These are phyloP conservation scores for Cacoxenus indagator DNA, from an alignment of 2,888 invertebrate genomes.

Conservation along the genomic window DNA sequence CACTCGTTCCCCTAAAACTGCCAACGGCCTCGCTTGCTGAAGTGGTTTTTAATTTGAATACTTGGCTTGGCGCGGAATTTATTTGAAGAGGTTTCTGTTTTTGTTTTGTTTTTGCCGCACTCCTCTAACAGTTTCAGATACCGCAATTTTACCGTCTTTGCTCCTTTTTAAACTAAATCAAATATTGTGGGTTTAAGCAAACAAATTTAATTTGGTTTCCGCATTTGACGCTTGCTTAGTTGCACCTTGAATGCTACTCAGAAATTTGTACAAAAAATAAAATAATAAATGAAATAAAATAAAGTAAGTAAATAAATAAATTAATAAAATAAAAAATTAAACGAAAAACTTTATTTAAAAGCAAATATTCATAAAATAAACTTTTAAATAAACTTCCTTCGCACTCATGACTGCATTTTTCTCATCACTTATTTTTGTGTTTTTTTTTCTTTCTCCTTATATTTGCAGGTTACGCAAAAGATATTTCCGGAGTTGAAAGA, in stretches of 20 bases:
- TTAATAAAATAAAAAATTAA: slow-evolving; percentile 34
- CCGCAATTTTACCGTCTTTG: too few species aligned
- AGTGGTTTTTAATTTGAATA: slow-evolving; percentile 63
- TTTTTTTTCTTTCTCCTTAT: slow-evolving; percentile 44
- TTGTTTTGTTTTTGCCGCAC: neutral
- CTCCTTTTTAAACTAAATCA: slow-evolving; percentile 21
- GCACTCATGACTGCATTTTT: neutral
- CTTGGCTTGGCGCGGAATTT: slow-evolving; percentile 50
- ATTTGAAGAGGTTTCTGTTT: slow-evolving; percentile 1
- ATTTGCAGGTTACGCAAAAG: slow-evolving; percentile 75
- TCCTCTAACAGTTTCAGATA: too few species aligned
- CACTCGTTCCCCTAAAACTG: too few species aligned
- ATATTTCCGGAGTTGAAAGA: slow-evolving; percentile 71
- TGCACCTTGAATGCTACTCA: neutral
- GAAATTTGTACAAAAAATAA: neutral
- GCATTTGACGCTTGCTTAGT: neutral
- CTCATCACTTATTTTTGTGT: slow-evolving; percentile 33
- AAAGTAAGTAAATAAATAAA: slow-evolving; percentile 30
- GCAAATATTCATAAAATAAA: slow-evolving; percentile 24
- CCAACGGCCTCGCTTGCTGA: slow-evolving; percentile 38
- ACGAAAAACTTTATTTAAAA: slow-evolving; percentile 29
- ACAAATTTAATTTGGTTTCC: slow-evolving; percentile 12
- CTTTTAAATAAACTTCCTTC: slow-evolving; percentile 32
- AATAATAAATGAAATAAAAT: too few species aligned
- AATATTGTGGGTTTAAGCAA: slow-evolving; percentile 19